Base-by-base conservation (phyloP, 2,888 invertebrate species). In the Microplitis manilae region DNA sequence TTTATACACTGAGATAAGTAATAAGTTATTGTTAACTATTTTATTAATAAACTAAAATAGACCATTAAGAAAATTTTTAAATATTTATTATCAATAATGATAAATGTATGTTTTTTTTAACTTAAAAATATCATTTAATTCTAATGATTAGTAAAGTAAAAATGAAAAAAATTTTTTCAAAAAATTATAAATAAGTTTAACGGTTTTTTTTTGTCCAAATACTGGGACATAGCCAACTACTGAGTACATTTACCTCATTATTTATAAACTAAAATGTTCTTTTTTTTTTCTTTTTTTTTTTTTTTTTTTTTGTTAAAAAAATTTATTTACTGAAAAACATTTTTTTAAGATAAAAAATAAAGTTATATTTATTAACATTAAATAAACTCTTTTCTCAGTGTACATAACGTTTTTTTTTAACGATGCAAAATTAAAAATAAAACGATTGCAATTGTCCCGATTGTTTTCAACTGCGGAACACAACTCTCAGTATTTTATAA, bases 381-480 rank as follows among this genome's bases (percentile, higher is more conserved):
- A 50, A 50, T 50, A 50, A 50, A 50, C 50, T 50, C 50, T 50
- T 50, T 50, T 50, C 50, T 50, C 50, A 50, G 50, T 50, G 50
- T 50, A 50, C 50, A 13, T 50, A 13, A 13, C 50, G 50, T 8
- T 50, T 50, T 67, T 67, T 38, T 67, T 67, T 67, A 30, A 67
- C 7, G 64, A 73, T 73, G 5, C 62, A 73, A 20, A 30, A 20
- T 38, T 13, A 67, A 67, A 67, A 67, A 76, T 30, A 72, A 76
- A 59, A 60, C 17, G 50, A 68, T 50, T 50, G 38, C 68, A 9
- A 39, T 64, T 30, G n/a, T 73, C 61, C 68, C 78, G 73, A 79
- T 61, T n/a, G 59, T 39, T 38, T 61, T 20, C 39, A 50, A 50
- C 50, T 50, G 50, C 50, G 50, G 50, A 50, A 50, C 50, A 50